A percentile compares a stretch with the other conserved stretches of the same genome.
phyloP scores from a whole-genome alignment of 1,140 invertebrate genomes.

The Magallana angulata region DNA sequence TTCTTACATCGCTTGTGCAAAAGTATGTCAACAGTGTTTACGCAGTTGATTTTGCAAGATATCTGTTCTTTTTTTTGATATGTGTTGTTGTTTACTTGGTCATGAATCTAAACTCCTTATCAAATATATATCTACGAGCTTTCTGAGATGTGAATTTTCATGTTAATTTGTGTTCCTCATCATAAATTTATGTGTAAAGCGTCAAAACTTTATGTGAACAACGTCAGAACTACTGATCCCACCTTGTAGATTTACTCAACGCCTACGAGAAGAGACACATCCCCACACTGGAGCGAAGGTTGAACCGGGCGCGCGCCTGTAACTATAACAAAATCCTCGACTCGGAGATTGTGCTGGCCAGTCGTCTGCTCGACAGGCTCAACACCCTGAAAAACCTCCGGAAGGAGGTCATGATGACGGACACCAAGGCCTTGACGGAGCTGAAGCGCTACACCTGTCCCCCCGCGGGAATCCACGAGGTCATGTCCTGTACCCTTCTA shows the following conservation, averaged over 20 bases:
- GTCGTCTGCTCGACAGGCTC: conserved; percentile 36
- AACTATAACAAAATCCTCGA: conserved; percentile 45
- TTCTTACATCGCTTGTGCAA: no score
- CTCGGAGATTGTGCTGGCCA: conserved; percentile 47
- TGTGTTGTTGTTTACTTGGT: no score
- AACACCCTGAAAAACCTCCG: conserved; percentile 41
- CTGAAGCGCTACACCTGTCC: conserved; percentile 44
- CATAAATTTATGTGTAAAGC: no score
- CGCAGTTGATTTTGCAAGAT: no score
- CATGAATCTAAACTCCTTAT: no score
- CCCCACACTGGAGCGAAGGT: conserved; percentile 36
- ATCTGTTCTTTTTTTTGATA: no score
- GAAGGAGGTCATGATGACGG: conserved; percentile 44
- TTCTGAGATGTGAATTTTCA: no score
- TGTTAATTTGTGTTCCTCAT: no score
- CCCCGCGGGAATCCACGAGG: conserved; percentile 38
- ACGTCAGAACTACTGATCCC: background rate
- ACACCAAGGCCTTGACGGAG: conserved; percentile 46
- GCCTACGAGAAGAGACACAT: conserved; percentile 52
- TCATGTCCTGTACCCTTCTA: conserved; percentile 41
- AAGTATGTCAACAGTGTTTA: no score
- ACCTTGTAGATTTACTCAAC: conserved; percentile 36
- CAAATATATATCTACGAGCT: no score
- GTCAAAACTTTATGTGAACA: background rate
- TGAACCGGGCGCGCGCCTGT: conserved; percentile 35